Conservation (phyloP, 2,888 invertebrate species). For the Eupithecia subumbrata region DNA sequence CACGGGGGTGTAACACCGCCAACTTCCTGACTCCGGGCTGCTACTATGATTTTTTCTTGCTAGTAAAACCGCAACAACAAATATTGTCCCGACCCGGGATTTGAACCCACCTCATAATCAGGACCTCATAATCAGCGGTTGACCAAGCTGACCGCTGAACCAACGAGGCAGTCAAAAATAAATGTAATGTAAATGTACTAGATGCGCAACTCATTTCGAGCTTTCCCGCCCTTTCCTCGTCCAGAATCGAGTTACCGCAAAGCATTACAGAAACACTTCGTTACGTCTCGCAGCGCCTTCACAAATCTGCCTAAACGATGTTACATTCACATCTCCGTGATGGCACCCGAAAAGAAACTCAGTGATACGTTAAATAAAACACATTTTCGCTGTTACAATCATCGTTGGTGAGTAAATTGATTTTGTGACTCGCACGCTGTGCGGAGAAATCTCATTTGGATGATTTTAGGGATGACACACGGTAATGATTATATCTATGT, state of each 20-base stretch:
- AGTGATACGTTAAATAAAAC: constrained; percentile 28
- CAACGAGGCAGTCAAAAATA: background rate
- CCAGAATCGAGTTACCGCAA: constrained; percentile 31
- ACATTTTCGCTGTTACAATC: constrained; percentile 28
- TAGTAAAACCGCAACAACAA: no score
- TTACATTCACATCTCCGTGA: constrained; percentile 35
- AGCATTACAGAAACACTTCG: constrained; percentile 41
- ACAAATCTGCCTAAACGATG: constrained; percentile 49
- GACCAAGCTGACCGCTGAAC: no score
- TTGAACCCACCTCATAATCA: no score
- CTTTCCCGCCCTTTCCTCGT: constrained; percentile 10
- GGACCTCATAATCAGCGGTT: no score
- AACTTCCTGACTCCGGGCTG: no score
- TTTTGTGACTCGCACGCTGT: constrained; percentile 34
- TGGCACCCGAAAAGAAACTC: constrained; percentile 28
- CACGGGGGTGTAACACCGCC: no score
- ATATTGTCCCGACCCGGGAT: no score
- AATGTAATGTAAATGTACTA: background rate
- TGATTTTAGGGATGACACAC: constrained; percentile 20
- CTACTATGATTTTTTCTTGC: no score
- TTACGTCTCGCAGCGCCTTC: constrained; percentile 46
- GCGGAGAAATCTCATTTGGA: constrained; percentile 33
- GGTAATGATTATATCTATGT: constrained; percentile 6
- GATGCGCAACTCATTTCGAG: constrained; percentile 5
- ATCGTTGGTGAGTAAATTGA: constrained; percentile 35